Base-by-base conservation (phyloP, 2,113 vertebrate genomes). In the Phyllostomus discolor region DNA sequence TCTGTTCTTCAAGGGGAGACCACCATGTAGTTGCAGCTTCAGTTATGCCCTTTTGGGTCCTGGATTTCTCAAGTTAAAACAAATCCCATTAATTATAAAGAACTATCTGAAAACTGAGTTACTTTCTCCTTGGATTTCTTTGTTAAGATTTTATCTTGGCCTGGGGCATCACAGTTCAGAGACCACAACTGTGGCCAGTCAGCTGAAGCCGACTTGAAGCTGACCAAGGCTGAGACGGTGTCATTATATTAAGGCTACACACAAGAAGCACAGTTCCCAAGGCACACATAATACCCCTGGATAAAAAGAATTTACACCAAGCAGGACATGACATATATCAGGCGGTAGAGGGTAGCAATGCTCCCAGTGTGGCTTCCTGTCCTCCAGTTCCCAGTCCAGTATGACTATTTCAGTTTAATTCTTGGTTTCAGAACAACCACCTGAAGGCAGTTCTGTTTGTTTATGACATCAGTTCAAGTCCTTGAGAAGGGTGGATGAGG, bases 321-420 rank as follows among this genome's bases (percentile, higher is more conserved):
- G 11, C 2, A 67, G 24, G 10, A 2, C 38, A 6, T 24, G 10
- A 2, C 33, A 5, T 24, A 28, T 1, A 20, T 43, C 14, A 52
- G 22, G 7, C 4, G 2, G 2, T 8, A 66, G 14, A 79, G 20
- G 38, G 41, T 70, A 79, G 22, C 6, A 28, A 16, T 5, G 1
- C 43, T 20, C 4, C 2, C 12, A 31, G 0, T 41, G 22, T 33
- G 12, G 4, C 10, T 87, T 84, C 14, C 17, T 84, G 28, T 9
- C 6, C 11, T 64, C 46, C 35, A 8, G 7, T 54, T 17, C 4
- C 35, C 33, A 20, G 33, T 38, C 69, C 26, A 76, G 17, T 41
- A 19, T 52, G 9, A 57, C 54, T 20, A 64, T 81, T 33, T 72
- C 7, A 26, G 33, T 70, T 48, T 50, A 28, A 17, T 69, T 15